Percentiles rank a stretch among this genome's conserved stretches.
phyloP scores from a whole-genome alignment of 2,888 invertebrate genomes.

The Macroteleia sp. region DNA sequence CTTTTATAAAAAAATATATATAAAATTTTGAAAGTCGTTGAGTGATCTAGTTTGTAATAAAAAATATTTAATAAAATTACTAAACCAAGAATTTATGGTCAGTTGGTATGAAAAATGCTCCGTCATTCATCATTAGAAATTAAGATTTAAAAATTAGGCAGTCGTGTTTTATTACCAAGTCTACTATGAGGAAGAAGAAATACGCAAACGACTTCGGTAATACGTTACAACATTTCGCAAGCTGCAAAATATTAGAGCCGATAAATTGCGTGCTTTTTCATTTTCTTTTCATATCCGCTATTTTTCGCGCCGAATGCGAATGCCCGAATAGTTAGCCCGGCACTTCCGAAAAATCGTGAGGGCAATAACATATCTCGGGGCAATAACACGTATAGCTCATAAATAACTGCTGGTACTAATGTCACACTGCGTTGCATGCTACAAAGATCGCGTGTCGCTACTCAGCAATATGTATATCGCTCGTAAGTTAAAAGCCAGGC shows the following conservation, averaged over 20 bases:
- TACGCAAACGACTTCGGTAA: constrained; percentile 51
- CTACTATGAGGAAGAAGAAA: constrained; percentile 29
- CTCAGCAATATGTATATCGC: constrained; percentile 50
- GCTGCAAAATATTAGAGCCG: constrained; percentile 51
- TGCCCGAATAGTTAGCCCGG: constrained; percentile 53
- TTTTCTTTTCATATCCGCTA: constrained; percentile 47
- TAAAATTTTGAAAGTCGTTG: no score
- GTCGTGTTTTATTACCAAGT: no score
- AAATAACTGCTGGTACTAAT: constrained; percentile 58
- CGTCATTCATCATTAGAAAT: no score
- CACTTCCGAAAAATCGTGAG: constrained; percentile 55
- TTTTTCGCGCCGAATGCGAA: constrained; percentile 53
- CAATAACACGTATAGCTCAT: constrained; percentile 59
- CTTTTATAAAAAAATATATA: no score
- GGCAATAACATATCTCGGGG: constrained; percentile 57
- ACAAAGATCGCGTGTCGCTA: constrained; percentile 49
- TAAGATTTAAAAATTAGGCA: no score
- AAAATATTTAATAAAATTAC: no score
- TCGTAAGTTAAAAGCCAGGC: constrained; percentile 42
- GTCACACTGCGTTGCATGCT: constrained; percentile 55
- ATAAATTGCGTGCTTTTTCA: constrained; percentile 59
- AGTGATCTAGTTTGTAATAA: no score
- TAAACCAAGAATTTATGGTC: no score
- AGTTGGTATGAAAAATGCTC: no score
- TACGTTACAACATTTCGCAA: constrained; percentile 47